Conservation (phyloP, 1,140 invertebrate genomes). For the Cardiocondyla obscurior region DNA sequence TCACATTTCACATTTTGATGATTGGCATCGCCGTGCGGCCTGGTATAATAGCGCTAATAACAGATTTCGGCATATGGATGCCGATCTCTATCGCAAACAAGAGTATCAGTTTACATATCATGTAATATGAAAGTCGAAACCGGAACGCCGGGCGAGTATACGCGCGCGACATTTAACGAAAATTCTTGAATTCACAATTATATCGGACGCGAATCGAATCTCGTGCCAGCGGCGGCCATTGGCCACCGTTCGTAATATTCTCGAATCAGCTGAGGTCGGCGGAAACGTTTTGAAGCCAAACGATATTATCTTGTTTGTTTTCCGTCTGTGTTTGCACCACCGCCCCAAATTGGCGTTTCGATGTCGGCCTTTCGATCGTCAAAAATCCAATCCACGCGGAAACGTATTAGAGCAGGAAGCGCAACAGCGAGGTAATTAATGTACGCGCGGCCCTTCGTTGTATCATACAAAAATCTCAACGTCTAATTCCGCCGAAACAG, state of each 20-base stretch:
- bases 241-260: slow-evolving; percentile 62
- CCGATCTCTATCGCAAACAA: slow-evolving; percentile 19
- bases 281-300: slow-evolving; percentile 69
- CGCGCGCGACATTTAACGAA: slow-evolving; percentile 54
- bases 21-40: slow-evolving; percentile 10
- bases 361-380: slow-evolving; percentile 32
- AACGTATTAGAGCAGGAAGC: neutral
- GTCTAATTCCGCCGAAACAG: neutral
- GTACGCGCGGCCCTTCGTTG: neutral
- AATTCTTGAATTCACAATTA: slow-evolving; percentile 67
- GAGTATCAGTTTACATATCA: slow-evolving; percentile 31
- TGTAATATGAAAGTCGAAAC: slow-evolving; percentile 39
- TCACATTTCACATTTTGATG: slow-evolving; percentile 33
- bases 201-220: slow-evolving; percentile 56
- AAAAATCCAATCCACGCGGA: slow-evolving; percentile 44
- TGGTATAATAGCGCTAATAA: slow-evolving; percentile 31
- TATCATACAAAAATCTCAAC: neutral
- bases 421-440: neutral
- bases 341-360: slow-evolving; percentile 20
- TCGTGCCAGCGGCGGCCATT: neutral
- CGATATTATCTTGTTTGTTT: slow-evolving; percentile 68
- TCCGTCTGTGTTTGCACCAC: slow-evolving; percentile 67
- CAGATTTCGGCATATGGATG: slow-evolving; percentile 27
- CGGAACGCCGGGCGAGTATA: neutral
- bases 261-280: slow-evolving; percentile 58